These are phyloP conservation scores for Barnardius zonarius DNA, from an alignment of 2,113 vertebrate genomes.

Conservation along the genomic window DNA sequence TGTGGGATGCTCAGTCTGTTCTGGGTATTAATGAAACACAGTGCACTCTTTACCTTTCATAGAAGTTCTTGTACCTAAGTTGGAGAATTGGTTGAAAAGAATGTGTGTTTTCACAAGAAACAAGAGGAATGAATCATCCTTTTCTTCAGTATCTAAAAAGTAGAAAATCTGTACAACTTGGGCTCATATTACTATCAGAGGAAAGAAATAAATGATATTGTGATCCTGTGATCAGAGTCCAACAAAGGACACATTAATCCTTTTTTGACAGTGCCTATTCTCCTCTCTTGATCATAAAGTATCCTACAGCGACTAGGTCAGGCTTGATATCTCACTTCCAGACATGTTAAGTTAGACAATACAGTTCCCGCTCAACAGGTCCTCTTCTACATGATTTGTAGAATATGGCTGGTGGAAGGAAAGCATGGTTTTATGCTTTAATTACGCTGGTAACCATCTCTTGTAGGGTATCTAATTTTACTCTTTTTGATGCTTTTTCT, in stretches of 20 bases:
- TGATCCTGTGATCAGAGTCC: background rate
- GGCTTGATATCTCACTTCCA: background rate
- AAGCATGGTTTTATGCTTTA: background rate
- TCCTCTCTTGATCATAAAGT: background rate
- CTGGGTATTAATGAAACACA: background rate
- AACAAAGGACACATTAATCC: background rate
- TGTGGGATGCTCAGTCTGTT: background rate
- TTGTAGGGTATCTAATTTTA: background rate
- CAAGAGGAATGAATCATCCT: background rate
- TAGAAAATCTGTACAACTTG: background rate
- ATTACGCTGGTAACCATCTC: background rate
- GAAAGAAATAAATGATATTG: background rate
- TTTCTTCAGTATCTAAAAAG: background rate
- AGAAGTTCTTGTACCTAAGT: background rate
- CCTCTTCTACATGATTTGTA: background rate
- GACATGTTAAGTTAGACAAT: background rate
- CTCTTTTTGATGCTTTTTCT: background rate
- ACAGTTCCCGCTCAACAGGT: background rate
- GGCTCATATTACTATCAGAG: background rate
- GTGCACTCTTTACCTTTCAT: background rate
- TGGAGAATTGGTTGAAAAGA: background rate
- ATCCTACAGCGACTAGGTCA: background rate
- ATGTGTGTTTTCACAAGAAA: background rate
- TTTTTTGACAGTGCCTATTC: background rate
- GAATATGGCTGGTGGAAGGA: background rate